Base-by-base conservation (phyloP, 2,797 vertebrate species). In the Allobates femoralis region DNA sequence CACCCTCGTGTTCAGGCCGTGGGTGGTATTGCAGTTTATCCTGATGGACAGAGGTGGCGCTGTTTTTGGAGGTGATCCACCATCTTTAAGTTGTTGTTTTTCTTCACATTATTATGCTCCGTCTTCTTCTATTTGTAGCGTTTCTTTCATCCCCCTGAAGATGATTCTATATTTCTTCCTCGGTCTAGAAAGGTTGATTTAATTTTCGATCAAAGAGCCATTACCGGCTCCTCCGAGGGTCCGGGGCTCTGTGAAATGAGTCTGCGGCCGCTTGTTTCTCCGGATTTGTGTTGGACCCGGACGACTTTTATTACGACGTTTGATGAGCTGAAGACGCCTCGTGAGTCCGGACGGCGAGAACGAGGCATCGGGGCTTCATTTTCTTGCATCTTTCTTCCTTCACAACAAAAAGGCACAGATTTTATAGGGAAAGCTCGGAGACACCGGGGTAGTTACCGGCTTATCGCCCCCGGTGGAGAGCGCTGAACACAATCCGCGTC, bases 351-450 rank as follows among this genome's bases (percentile, higher is more conserved):
- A 82, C 71, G 75, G 51, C 4, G 15, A 16, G 30, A 79, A 87
- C 37, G 86, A 83, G 80, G 58, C 86, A 79, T 21, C 75, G 30
- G 86, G 81, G 86, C 30, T 56, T 60, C 81, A 83, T 87, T 83
- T 79, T 60, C 83, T 62, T 60, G 12, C 53, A 34, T 81, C 53
- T 83, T 83, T 51, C 79, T 83, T 26, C 85, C 69, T 77, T 46
- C 79, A 23, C 60, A 75, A n/a, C 41, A 46, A 46, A 46, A 46
- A 46, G 41, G 1, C 7, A 8, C 7, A 51, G 79, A 78, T 83
- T 87, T 87, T 87, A 79, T 69, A 34, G 50, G 80, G 56, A 69
- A 66, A 58, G 73, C 79, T 83, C 85, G n/a, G 37, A 79, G 86
- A 79, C 67, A 64, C 51, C 28, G 37, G 34, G 55, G 81, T 87